phyloP scores from a whole-genome alignment of 1,140 invertebrate genomes.

The Leptinotarsa texana region DNA sequence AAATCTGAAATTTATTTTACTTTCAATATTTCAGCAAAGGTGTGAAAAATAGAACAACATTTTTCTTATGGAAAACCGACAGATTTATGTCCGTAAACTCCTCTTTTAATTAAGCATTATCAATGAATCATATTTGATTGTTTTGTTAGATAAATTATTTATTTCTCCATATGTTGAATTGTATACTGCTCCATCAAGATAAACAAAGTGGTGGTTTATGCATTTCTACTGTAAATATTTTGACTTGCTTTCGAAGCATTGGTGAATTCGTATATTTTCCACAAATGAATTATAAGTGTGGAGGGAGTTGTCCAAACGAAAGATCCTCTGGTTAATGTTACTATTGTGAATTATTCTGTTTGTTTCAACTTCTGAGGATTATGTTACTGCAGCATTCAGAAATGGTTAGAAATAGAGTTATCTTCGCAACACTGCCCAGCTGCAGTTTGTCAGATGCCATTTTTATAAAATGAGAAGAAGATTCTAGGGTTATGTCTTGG shows the following conservation, averaged over 20 bases:
- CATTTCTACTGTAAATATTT: conserved; percentile 31
- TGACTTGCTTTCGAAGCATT: conserved; percentile 13
- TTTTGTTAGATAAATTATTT: conserved; percentile 32
- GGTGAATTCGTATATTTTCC: conserved; percentile 1
- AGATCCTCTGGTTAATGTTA: too few species aligned
- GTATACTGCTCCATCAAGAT: conserved; percentile 28
- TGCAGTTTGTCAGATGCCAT: too few species aligned
- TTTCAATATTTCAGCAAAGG: conserved; percentile 13
- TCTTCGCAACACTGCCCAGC: too few species aligned
- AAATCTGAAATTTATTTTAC: conserved; percentile 12
- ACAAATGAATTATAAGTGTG: background rate
- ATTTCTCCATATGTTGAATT: conserved; percentile 32
- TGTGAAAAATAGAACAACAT: conserved; percentile 25
- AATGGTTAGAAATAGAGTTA: too few species aligned
- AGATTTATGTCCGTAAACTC: conserved; percentile 33
- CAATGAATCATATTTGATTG: conserved; percentile 29
- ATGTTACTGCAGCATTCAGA: too few species aligned
- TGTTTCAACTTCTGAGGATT: too few species aligned
- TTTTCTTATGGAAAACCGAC: conserved; percentile 29
- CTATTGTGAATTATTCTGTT: too few species aligned
- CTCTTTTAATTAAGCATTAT: conserved; percentile 17
- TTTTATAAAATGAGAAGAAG: too few species aligned
- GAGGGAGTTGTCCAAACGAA: too few species aligned
- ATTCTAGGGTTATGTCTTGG: too few species aligned
- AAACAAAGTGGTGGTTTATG: conserved; percentile 30